phyloP scores from a whole-genome alignment of 2,888 invertebrate genomes.

The Stictocephala bisonia region DNA sequence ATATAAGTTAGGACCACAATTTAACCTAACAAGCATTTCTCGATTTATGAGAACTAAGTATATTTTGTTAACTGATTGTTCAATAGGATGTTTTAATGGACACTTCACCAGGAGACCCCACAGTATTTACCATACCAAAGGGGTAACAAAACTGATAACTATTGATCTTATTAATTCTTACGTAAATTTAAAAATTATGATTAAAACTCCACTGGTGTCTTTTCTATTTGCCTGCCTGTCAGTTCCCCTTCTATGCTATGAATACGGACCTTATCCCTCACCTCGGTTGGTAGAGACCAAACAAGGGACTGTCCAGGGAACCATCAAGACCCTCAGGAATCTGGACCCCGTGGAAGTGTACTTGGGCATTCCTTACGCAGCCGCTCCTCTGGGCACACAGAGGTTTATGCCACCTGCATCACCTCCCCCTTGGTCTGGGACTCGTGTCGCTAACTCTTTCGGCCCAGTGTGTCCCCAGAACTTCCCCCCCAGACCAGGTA shows the following conservation, averaged over 20 bases:
- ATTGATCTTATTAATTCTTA: too few species aligned
- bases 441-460: conserved; percentile 70
- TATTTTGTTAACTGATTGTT: too few species aligned
- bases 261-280: conserved; percentile 8
- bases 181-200: too few species aligned
- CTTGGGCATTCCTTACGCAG: conserved; percentile 81
- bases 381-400: conserved; percentile 76
- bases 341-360: conserved; percentile 55
- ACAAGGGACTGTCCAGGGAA: conserved; percentile 51
- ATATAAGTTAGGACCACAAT: too few species aligned
- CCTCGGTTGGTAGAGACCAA: conserved; percentile 22
- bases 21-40: too few species aligned
- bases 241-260: background rate
- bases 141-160: too few species aligned
- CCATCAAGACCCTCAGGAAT: conserved; percentile 44
- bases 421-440: conserved; percentile 80
- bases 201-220: too few species aligned
- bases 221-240: too few species aligned
- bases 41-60: too few species aligned
- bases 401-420: conserved; percentile 90
- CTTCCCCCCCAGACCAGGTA: conserved; percentile 80
- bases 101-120: too few species aligned
- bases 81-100: too few species aligned
- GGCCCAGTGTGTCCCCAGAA: conserved; percentile 94
- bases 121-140: too few species aligned